phyloP scores from a whole-genome alignment of 2,797 vertebrate species.

The Podargus strigoides region DNA sequence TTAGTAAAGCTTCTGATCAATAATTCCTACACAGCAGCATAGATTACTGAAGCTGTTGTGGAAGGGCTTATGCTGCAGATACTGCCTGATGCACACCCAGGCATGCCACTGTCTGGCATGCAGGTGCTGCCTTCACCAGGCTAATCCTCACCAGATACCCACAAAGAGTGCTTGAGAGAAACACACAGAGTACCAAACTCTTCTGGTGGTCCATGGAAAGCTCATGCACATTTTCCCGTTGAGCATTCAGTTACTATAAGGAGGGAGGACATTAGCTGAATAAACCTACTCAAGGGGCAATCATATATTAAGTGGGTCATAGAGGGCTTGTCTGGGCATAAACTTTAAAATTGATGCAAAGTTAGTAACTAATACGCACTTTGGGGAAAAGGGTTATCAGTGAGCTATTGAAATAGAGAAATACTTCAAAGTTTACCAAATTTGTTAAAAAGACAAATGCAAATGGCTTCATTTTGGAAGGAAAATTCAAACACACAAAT shows the following conservation, averaged over 20 bases:
- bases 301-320: not conserved
- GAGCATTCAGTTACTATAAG: not conserved
- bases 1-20: not conserved
- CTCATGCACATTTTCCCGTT: not conserved
- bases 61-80: not conserved
- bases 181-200: fast-evolving
- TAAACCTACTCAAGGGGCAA: not conserved
- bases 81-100: not conserved
- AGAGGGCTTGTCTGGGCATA: not conserved
- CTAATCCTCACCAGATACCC: not conserved
- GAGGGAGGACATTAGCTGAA: not conserved
- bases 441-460: not conserved
- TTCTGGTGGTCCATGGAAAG: not conserved
- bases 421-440: not conserved
- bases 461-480: not conserved
- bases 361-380: not conserved
- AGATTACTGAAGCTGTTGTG: not conserved
- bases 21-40: not conserved
- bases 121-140: not conserved
- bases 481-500: not conserved
- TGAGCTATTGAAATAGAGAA: not conserved
- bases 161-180: not conserved
- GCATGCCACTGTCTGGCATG: not conserved
- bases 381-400: fast-evolving
- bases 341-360: not conserved